These are phyloP conservation scores for Uria aalge DNA, from an alignment of 2,113 vertebrate species.

Conservation along the genomic window DNA sequence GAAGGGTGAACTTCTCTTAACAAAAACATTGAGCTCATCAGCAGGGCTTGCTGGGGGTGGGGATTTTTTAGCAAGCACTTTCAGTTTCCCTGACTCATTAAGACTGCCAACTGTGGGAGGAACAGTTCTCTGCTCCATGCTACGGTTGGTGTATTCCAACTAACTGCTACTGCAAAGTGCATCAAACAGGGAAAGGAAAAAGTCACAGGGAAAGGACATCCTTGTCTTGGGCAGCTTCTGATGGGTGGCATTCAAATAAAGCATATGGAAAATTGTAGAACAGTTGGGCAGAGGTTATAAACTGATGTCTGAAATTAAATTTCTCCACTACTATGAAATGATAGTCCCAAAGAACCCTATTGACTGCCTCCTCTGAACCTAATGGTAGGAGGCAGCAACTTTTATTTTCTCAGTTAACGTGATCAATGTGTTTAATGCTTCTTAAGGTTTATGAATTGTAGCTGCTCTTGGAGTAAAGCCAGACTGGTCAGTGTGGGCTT, in stretches of 20 bases:
- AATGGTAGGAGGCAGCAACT: slow-evolving; percentile 43
- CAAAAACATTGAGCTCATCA: neutral
- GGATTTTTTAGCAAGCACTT: neutral
- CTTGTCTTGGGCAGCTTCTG: slow-evolving; percentile 13
- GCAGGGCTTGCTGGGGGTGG: neutral
- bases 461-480: slow-evolving; percentile 35
- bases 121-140: neutral
- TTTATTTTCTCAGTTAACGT: slow-evolving; percentile 49
- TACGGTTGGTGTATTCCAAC: accelerated
- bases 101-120: neutral
- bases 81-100: neutral
- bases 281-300: slow-evolving; percentile 64
- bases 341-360: slow-evolving; percentile 59
- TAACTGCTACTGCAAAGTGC: neutral
- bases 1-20: neutral
- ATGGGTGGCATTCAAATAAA: slow-evolving; percentile 42
- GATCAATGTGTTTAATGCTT: slow-evolving; percentile 65
- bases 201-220: slow-evolving; percentile 41
- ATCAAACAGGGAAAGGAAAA: neutral
- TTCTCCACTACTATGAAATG: slow-evolving; percentile 32
- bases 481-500: neutral
- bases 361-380: slow-evolving; percentile 42
- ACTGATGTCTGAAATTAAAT: slow-evolving; percentile 48
- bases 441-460: slow-evolving; percentile 58
- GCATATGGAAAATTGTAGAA: slow-evolving; percentile 61